Base-by-base conservation (phyloP, 2,797 vertebrate genomes). In the Nasua narica region DNA sequence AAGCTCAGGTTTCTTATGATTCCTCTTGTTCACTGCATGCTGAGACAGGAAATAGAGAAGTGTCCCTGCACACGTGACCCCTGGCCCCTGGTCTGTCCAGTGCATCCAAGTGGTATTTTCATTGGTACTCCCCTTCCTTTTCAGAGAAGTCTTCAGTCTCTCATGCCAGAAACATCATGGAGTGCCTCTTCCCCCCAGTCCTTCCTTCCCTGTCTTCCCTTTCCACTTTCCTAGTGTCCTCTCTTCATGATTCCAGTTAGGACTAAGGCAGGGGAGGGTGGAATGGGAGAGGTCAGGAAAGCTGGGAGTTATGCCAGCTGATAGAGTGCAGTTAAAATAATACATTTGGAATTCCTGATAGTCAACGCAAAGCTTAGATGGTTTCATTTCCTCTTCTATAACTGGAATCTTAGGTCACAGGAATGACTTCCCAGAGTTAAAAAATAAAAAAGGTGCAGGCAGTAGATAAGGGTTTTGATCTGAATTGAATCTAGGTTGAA, bases 401-500 rank as follows among this genome's bases (percentile, higher is more conserved):
- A 87, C 91, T 78, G 48, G 91, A 94, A 43, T 78, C 78, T 84
- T 56, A 77, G 35, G 87, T 90, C 94, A 95, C 35, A 90, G 76
- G 86, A 93, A 69, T 77, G 65, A 54, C 93, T 91, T 87, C 69
- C 74, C 69, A 77, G 82, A 95, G 74, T 60, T 58, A 27, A 88
- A 79, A 87, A 81, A 76, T 43, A 14, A 43, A 21, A 35, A 96
- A 95, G 92, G 78, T 97, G 86, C 54, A 25, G 43, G 74, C 85
- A 82, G 76, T 37, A 96, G 92, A 97, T 97, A 97, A 96, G 87
- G 14, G n/a, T 92, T 95, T 96, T 92, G 78, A 60, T 96, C 58
- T 52, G 77, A 96, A 91, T 96, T 58, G 60, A 50, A 87, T 93
- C 74, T 54, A 81, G 69, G 40, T 67, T 83, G 74, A 90, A 96